Evolutionary conservation across 2,888 invertebrate species (phyloP), one percentile per base, ranked within the genome.

Genomic region (Margaritifera margaritifera): DNA sequence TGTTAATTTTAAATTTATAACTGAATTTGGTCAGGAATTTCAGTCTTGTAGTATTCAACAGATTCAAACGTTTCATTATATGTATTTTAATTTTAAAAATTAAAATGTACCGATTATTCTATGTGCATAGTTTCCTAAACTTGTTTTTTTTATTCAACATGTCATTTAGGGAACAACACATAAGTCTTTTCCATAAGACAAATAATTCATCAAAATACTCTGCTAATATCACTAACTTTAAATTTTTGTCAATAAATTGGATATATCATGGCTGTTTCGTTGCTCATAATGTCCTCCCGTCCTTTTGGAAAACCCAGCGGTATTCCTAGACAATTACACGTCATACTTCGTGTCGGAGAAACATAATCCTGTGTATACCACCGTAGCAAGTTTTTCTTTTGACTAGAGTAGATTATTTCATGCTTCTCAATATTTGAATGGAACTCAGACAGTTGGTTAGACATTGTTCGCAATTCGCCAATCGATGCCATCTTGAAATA

Each of bases 151-250:
- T 71, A 70, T 84, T 86, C 2, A 89, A 51, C n/a, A 89, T 86
- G 68, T 90, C 89, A 60, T 84, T 82, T 0, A 84, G 79, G 6
- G 68, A 75, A 89, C 90, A 90, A 71, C 88, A 88, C 84, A 89
- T 84, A 19, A 79, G 59, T 22, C 87, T 75, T 63, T 82, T 84
- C 31, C 89, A 77, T 24, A 90, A 72, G 51, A 89, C 76, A 54
- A 90, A 64, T 0, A 89, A 90, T 68, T 89, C 88, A 22, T 83
- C 74, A 63, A 89, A 87, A 65, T 87, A 83, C 58, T 90, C 90
- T n/a, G 84, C 79, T 2, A 89, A 80, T 84, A 89, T 83, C 4
- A 89, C 83, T 11, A 89, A 70, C n/a, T 75, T 62, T 66, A 89
- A 89, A 8, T 81, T 76, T 6, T 79, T 65, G 27, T 86, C 84